Evolutionary conservation across 2,113 vertebrate genomes (phyloP), one percentile per base, ranked within the genome.

Genomic region (Paedocypris sp.): DNA sequence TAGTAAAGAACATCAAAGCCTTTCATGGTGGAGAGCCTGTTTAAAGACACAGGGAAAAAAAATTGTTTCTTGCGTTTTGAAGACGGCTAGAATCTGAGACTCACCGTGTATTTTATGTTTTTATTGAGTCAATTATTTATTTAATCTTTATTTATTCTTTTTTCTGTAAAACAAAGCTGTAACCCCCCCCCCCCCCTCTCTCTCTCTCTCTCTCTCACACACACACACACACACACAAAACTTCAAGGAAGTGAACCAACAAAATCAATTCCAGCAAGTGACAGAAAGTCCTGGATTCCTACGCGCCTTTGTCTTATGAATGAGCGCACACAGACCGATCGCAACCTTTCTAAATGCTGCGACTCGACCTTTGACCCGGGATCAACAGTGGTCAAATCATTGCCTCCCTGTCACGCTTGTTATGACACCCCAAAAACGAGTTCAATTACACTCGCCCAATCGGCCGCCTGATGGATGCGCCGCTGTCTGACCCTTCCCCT

Each of bases 401-500:
- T 12, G 1, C 4, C 28, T 15, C 54, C 48, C 48, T 28, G 3
- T 29, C 9, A 43, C 51, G 28, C 19, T 52, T 28, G 25, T 39
- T 52, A 23, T 23, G 60, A 43, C 48, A 52, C 54, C 39, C 16
- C 11, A 16, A 5, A 58, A 58, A 58, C 12, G 26, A 32, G 38
- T 58, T 45, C 54, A 58, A 43, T 32, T 32, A 58, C 54, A 43
- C 12, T 31, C 16, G 25, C 26, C 39, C 39, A 62, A 52, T 32
- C 19, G 18, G 15, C 35, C n/a, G 13, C 36, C 19, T 62, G 60
- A 62, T 52, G 60, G 48, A 62, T 52, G 38, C 8, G 26, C 25
- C 12, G 60, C 60, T 18, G 19, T 33, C 60, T 62, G 60, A 52
- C 60, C 48, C 12, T 15, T 52, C 60, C 33, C 60, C 48, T 51